Percentiles rank a stretch among this genome's conserved stretches.
Conservation (phyloP, 2,113 vertebrate genomes). For the Pteropus alecto region DNA sequence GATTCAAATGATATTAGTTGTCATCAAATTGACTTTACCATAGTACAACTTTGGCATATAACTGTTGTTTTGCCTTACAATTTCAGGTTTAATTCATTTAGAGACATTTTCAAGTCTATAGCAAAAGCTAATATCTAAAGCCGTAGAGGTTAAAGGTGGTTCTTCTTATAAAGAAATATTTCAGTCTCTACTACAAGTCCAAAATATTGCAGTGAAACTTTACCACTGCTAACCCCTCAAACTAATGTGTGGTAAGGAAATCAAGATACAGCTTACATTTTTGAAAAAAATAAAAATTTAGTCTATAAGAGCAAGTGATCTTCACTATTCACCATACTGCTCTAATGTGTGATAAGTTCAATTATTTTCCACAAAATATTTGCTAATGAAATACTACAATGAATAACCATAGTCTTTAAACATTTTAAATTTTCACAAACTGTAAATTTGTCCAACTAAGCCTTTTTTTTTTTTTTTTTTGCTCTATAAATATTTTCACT, state of each 20-base stretch:
- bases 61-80: neutral
- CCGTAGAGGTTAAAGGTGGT: neutral
- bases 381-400: neutral
- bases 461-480: neutral
- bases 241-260: neutral
- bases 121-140: conserved; percentile 10
- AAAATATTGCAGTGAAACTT: neutral
- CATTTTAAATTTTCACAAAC: neutral
- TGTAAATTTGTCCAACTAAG: neutral
- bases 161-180: neutral
- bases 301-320: neutral
- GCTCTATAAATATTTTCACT: neutral
- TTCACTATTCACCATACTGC: neutral
- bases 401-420: neutral
- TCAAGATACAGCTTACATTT: neutral
- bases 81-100: conserved; percentile 38
- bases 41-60: neutral
- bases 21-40: conserved; percentile 23
- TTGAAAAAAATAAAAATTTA: neutral
- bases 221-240: neutral
- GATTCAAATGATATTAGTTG: neutral
- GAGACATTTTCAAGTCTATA: neutral
- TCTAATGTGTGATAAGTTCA: neutral
- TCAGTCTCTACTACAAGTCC: neutral
- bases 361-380: conserved; percentile 12